Evolutionary conservation across 1,140 invertebrate species (phyloP).

Genomic region (Zaprionus ghesquierei): DNA sequence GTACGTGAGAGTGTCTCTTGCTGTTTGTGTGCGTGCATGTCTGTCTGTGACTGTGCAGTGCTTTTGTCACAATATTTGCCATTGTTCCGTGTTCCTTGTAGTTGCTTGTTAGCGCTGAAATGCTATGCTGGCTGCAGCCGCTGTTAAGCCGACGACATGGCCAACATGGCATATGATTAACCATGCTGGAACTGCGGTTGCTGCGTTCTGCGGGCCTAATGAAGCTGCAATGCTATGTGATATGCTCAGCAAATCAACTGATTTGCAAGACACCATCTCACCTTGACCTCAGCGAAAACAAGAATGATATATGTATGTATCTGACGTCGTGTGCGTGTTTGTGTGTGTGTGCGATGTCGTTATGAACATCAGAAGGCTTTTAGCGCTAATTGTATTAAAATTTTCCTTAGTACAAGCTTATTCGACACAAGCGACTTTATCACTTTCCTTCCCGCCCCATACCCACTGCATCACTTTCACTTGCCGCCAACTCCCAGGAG

Average conservation of each 20-base stretch:
- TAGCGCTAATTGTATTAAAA: slow-evolving; percentile 44
- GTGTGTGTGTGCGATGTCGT: slow-evolving; percentile 6
- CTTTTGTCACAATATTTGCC: slow-evolving; percentile 75
- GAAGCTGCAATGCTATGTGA: slow-evolving; percentile 48
- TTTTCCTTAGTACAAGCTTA: not conserved
- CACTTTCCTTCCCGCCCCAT: not conserved
- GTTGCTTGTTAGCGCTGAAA: slow-evolving; percentile 68
- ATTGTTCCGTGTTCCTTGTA: slow-evolving; percentile 50
- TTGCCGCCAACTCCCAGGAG: slow-evolving; percentile 25
- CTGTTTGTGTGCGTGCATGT: slow-evolving; percentile 1
- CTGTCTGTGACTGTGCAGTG: slow-evolving; percentile 10
- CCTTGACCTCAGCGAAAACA: slow-evolving; percentile 53
- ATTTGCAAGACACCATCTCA: slow-evolving; percentile 21
- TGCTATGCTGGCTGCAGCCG: slow-evolving; percentile 47
- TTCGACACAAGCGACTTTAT: not conserved
- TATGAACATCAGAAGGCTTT: slow-evolving; percentile 67
- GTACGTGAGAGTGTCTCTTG: not conserved
- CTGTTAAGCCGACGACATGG: slow-evolving; percentile 39
- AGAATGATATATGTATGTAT: not conserved
- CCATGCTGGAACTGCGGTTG: slow-evolving; percentile 64
- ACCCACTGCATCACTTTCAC: slow-evolving; percentile 9
- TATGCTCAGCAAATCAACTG: slow-evolving; percentile 12
- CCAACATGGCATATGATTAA: slow-evolving; percentile 73
- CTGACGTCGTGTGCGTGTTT: too few species aligned
- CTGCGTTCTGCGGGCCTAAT: slow-evolving; percentile 59